Conservation (phyloP, 2,113 vertebrate species). For the Phylloscopus trochilus region DNA sequence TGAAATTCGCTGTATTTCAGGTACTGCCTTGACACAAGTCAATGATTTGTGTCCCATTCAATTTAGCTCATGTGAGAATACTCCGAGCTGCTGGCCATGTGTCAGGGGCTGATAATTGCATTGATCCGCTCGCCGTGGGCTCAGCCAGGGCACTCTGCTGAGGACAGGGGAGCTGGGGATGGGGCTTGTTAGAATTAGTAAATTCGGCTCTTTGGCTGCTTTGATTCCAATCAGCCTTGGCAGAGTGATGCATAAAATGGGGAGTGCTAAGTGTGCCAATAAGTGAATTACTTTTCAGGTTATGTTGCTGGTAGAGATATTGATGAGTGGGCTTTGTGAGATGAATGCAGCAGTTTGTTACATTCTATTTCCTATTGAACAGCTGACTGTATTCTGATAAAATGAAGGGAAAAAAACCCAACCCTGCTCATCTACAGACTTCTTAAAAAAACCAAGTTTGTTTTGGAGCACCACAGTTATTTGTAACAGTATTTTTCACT, state of each 20-base stretch:
- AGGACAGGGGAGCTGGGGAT: background rate
- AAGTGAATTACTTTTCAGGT: conserved; percentile 36
- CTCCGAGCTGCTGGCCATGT: conserved; percentile 14
- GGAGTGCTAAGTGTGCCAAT: conserved; percentile 41
- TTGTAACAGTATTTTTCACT: background rate
- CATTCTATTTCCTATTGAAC: background rate
- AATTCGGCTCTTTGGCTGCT: background rate
- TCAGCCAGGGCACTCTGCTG: conserved; percentile 4
- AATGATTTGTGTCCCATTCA: conserved; percentile 66
- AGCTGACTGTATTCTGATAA: background rate
- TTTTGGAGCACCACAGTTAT: background rate
- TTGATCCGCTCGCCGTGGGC: conserved; percentile 48
- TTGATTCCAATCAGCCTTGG: conserved; percentile 48
- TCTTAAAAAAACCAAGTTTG: background rate
- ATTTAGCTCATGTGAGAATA: conserved; percentile 54
- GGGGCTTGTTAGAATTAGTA: conserved; percentile 28
- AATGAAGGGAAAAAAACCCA: background rate
- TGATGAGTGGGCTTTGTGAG: conserved; percentile 5
- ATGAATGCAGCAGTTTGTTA: background rate
- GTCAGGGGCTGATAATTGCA: conserved; percentile 65
- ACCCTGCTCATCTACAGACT: background rate
- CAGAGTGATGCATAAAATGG: background rate
- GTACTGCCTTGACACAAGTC: conserved; percentile 50
- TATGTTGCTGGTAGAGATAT: conserved; percentile 12
- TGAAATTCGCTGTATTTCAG: conserved; percentile 30